Conservation (phyloP, 2,797 vertebrate species). For the Tragelaphus eurycerus region DNA sequence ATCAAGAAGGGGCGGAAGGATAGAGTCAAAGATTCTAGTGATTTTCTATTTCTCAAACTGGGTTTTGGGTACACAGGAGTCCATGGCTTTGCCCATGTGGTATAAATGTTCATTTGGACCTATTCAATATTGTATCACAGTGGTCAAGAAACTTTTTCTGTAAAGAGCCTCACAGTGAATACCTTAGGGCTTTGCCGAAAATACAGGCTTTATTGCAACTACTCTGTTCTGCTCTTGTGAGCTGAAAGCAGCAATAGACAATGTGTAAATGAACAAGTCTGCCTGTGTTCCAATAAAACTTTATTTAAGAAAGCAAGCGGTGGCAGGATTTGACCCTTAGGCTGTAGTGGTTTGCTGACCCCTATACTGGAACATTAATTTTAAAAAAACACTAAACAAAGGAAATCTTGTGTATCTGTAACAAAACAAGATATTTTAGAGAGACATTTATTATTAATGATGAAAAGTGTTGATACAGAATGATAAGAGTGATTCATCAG, state of each 20-base stretch:
- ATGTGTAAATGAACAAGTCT: neutral
- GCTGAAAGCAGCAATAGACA: neutral
- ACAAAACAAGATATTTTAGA: neutral
- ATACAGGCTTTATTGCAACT: neutral
- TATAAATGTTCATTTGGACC: neutral
- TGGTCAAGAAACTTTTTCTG: neutral
- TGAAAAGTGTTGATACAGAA: neutral
- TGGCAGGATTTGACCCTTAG: neutral
- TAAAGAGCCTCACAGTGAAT: neutral
- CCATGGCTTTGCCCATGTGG: neutral
- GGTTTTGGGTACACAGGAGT: neutral
- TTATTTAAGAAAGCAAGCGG: neutral
- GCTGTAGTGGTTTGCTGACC: neutral
- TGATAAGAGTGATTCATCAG: neutral
- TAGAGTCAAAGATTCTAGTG: neutral
- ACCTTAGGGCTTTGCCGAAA: neutral
- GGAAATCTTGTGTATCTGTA: neutral
- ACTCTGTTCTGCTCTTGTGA: neutral
- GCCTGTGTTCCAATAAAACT: neutral
- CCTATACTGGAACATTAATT: neutral
- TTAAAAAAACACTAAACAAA: neutral
- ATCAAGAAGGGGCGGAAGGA: accelerated
- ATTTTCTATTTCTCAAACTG: neutral
- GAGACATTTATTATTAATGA: neutral
- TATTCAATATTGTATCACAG: neutral